These are phyloP conservation scores for Apodemus sylvaticus DNA, from an alignment of 2,113 vertebrate species.

Conservation along the genomic window DNA sequence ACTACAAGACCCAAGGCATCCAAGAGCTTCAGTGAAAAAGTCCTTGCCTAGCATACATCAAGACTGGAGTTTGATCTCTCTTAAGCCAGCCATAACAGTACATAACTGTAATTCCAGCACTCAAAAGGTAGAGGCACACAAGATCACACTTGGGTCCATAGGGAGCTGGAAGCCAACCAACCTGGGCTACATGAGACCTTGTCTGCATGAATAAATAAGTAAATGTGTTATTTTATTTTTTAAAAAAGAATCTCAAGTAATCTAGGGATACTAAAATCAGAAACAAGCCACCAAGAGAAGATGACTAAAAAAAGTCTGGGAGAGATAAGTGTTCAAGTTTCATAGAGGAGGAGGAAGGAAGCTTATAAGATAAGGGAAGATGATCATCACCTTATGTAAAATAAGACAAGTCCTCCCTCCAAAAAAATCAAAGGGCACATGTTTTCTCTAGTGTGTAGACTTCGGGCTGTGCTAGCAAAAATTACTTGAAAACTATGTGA, in stretches of 20 bases:
- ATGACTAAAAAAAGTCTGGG: neutral
- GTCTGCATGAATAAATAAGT: neutral
- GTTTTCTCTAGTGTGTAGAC: neutral
- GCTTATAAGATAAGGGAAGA: neutral
- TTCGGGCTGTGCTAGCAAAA: neutral
- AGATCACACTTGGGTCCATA: neutral
- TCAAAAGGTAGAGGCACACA: neutral
- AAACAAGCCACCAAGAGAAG: neutral
- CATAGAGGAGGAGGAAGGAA: slow-evolving; percentile 15
- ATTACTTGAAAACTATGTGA: neutral
- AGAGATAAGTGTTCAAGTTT: neutral
- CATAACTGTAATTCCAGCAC: neutral
- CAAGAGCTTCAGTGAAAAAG: neutral
- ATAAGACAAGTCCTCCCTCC: neutral
- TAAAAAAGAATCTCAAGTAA: neutral
- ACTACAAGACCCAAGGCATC: neutral
- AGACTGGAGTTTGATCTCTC: neutral
- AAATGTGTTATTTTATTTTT: neutral
- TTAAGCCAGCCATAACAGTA: too few species aligned
- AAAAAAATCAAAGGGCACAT: neutral
- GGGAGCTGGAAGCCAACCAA: neutral
- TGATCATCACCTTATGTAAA: neutral
- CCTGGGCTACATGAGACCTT: neutral
- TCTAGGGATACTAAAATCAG: neutral
- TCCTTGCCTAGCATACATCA: neutral